Percentiles rank a stretch among this genome's conserved stretches.
Evolutionary conservation across 2,888 invertebrate species (phyloP).

Genomic region (Sarcophaga rosellei): DNA sequence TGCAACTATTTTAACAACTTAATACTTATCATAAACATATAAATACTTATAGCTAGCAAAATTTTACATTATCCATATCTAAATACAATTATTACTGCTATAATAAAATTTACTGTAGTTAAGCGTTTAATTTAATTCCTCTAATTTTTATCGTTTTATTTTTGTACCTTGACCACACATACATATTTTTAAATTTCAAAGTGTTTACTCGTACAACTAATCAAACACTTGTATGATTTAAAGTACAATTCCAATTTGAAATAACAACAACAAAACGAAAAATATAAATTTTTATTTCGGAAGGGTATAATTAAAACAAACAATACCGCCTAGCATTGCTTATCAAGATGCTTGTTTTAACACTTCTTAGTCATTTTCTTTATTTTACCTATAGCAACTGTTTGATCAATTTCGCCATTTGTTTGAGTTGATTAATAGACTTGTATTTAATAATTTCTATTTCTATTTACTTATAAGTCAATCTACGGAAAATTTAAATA

Average conservation of each 20-base stretch:
- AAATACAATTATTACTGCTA: no score
- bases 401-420: slow-evolving; percentile 1
- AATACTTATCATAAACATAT: no score
- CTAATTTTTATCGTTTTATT: slow-evolving; percentile 14
- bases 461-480: background rate
- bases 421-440: background rate
- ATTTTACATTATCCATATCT: no score
- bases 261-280: background rate
- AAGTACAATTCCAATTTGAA: background rate
- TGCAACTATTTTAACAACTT: no score
- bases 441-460: background rate
- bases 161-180: slow-evolving; percentile 40
- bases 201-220: background rate
- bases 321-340: background rate
- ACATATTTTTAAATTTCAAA: background rate
- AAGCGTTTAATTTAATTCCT: background rate
- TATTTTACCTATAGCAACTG: slow-evolving; percentile 1
- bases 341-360: slow-evolving; percentile 8
- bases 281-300: slow-evolving; percentile 9
- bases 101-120: background rate
- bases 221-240: background rate
- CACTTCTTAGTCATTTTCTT: slow-evolving; percentile 5
- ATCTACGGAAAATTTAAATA: background rate
- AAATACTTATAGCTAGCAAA: no score
- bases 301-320: slow-evolving; percentile 24